Evolutionary conservation across 1,140 invertebrate species (phyloP), one percentile per base, ranked within the genome.

Genomic region (Lepidotrigona ventralis): DNA sequence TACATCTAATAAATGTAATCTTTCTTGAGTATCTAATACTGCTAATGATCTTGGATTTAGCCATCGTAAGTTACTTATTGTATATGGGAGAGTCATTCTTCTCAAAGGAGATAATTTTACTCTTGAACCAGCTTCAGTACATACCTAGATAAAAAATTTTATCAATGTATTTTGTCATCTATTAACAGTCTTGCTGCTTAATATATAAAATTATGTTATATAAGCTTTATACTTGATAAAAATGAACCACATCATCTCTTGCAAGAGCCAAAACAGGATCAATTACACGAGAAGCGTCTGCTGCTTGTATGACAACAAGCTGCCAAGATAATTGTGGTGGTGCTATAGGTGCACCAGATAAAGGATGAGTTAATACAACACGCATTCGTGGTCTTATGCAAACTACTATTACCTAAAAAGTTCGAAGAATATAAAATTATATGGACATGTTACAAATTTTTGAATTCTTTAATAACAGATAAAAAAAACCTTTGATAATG

Each of bases 251-350:
- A 76, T 95, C 96, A 80, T 98, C 97, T 73, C 98, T 94, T 2
- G 96, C 98, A 92, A 98, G 97, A 46, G 98, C 98, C 60, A 99
- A 94, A 39, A 99, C 96, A 66, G 98, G 97, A 95, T 97, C 96
- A 88, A 98, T 95, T 84, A 97, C 96, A 92, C 97, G 94, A 87
- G 96, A 94, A 87, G 96, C 95, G 92, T 97, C 95, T 74, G 96
- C 95, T 82, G 97, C 95, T 92, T 98, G 96, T 91, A 99, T 97
- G 33, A 98, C 95, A 64, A 98, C 97, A 95, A 99, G 96, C 94
- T 99, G 97, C 98, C 98, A 99, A 6, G 97, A 96, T 14, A 99
- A 92, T 60, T 99, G 95, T 0, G 99, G 99, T 23, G 99, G 95
- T 64, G 96, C 96, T 64, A 96, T 95, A 0, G 96, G 92, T 23